These are phyloP conservation scores for Syndactyla subalaris DNA, from an alignment of 2,797 vertebrate species.

Conservation along the genomic window DNA sequence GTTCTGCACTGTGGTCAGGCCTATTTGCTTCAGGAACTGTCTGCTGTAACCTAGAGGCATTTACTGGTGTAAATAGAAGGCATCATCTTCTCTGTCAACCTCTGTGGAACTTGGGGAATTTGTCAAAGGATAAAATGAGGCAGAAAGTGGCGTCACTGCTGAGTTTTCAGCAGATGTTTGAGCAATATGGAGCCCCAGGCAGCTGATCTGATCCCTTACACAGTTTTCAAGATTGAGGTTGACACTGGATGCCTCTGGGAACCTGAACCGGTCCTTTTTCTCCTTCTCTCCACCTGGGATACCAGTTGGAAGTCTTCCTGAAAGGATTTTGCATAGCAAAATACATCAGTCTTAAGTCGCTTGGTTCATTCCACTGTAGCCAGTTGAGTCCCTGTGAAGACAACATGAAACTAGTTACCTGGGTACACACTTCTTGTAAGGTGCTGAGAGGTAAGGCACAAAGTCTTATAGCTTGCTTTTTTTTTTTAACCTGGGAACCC, in stretches of 20 bases:
- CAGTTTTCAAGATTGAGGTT: neutral
- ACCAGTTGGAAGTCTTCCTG: neutral
- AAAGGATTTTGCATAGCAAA: neutral
- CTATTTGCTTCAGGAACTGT: neutral
- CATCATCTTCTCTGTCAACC: neutral
- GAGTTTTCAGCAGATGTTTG: neutral
- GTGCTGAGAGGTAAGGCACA: neutral
- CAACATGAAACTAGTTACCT: neutral
- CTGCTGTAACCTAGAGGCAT: neutral
- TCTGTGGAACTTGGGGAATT: neutral
- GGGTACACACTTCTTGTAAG: neutral
- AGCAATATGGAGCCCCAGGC: neutral
- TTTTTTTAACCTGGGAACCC: neutral
- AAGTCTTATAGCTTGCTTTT: neutral
- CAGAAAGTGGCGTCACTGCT: neutral
- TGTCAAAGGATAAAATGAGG: neutral
- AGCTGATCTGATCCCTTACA: neutral
- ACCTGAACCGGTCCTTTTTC: neutral
- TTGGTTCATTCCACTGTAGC: neutral
- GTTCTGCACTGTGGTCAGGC: neutral
- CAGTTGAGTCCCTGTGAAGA: neutral
- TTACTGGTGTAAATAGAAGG: neutral
- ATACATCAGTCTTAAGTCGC: neutral
- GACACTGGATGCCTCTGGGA: neutral
- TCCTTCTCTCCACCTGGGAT: neutral